Base-by-base conservation (phyloP, 2,888 invertebrate genomes). In the Notodonta ziczac region DNA sequence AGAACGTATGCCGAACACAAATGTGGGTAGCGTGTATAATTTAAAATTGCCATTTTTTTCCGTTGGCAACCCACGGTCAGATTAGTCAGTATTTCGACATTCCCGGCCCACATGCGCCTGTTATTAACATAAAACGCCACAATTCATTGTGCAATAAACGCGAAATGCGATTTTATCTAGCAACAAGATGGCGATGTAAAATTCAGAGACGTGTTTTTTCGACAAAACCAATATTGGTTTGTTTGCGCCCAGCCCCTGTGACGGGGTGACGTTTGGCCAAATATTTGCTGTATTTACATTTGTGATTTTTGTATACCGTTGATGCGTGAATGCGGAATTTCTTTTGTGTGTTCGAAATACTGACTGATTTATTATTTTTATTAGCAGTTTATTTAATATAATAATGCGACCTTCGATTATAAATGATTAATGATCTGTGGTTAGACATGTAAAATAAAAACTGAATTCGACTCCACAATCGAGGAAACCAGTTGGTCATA, bases 81-180 rank as follows among this genome's bases (percentile, higher is more conserved):
- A 88, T 93, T 93, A 93, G 91, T 93, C 93, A 93, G 93, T 87
- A 87, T 91, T 92, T 92, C 93, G 90, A 91, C 92, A 93, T 90
- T 85, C 82, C 68, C 86, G 75, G 82, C 92, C 91, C 86, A 91
- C 92, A 83, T 82, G 82, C 73, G 67, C 74, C 62, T 66, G 84
- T 87, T 90, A 92, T 91, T 91, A 90, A 91, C 93, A 93, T 92
- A 93, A 92, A 93, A 88, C 83, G 86, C 83, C 82, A 91, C 90
- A 90, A 88, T 90, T 91, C 89, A 90, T 90, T 91, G 90, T 83
- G 90, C 86, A 91, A 92, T 91, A 91, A 91, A 90, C 85, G 86
- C 87, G 78, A 87, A 86, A 87, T 85, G 86, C 84, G 91, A 90
- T 91, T 88, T 88, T 92, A 92, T 93, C 92, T 92, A 91, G 88